phyloP scores from a whole-genome alignment of 2,888 invertebrate genomes.

The Odontocolon sp. region DNA sequence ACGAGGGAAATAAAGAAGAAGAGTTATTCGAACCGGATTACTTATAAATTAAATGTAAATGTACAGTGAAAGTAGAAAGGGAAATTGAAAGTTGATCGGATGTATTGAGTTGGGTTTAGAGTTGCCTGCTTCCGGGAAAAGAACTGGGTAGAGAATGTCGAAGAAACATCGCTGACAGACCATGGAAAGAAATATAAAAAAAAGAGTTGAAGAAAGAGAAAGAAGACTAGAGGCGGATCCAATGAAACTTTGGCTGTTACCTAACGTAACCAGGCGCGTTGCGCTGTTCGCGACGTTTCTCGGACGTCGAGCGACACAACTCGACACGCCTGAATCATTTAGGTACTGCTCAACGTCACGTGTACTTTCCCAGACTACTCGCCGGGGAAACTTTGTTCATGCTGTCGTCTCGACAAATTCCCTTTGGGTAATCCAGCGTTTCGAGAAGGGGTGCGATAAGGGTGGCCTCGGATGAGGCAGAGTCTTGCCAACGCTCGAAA shows the following conservation, averaged over 20 bases:
- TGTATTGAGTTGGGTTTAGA: slow-evolving; percentile 19
- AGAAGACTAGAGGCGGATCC: slow-evolving; percentile 42
- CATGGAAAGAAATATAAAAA: slow-evolving; percentile 11
- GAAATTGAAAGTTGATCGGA: slow-evolving; percentile 46
- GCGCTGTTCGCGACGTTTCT: slow-evolving; percentile 53
- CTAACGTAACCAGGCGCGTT: slow-evolving; percentile 43
- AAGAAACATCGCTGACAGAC: slow-evolving; percentile 17
- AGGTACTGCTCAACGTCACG: slow-evolving; percentile 58
- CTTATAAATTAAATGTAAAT: slow-evolving; percentile 43
- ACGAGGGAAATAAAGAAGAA: background rate
- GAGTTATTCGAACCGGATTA: slow-evolving; percentile 10
- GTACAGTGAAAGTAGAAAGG: background rate
- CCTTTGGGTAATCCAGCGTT: slow-evolving; percentile 51
- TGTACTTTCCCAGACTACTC: slow-evolving; percentile 58
- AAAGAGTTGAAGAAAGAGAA: slow-evolving; percentile 36
- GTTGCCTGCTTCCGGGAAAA: slow-evolving; percentile 15
- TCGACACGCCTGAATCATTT: slow-evolving; percentile 56
- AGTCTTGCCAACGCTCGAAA: background rate
- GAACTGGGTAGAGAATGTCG: slow-evolving; percentile 33
- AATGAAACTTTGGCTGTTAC: slow-evolving; percentile 56
- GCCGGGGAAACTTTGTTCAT: slow-evolving; percentile 40
- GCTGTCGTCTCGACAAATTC: slow-evolving; percentile 55
- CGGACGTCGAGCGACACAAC: slow-evolving; percentile 46
- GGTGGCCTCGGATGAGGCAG: background rate
- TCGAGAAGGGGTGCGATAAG: background rate